Evolutionary conservation across 2,113 vertebrate genomes (phyloP).

Genomic region (Alexandromys fortis): DNA sequence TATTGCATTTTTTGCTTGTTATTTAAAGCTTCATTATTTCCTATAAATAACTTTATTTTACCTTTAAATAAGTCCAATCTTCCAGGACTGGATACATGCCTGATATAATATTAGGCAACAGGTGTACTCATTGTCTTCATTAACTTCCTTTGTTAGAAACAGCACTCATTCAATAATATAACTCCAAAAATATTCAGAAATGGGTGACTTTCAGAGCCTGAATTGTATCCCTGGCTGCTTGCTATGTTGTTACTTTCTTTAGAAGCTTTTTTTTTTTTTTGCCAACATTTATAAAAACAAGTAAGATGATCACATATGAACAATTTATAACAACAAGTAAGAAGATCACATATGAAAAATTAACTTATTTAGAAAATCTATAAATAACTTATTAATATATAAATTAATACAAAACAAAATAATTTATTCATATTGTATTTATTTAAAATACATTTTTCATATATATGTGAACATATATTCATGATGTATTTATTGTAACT

Average conservation of each 20-base stretch:
- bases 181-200: not conserved
- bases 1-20: not conserved
- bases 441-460: not conserved
- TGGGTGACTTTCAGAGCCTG: not conserved
- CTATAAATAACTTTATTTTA: slow-evolving; percentile 1
- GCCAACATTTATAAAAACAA: not conserved
- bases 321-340: not conserved
- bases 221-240: not conserved
- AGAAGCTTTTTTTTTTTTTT: not conserved
- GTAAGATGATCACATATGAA: too few relatives aligned
- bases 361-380: slow-evolving; percentile 4
- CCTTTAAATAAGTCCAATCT: slow-evolving; percentile 33
- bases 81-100: not conserved
- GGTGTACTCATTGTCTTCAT: slow-evolving; percentile 19
- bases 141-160: slow-evolving; percentile 41
- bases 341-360: not conserved
- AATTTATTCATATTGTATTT: not conserved
- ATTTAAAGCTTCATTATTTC: not conserved
- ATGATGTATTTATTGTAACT: not conserved
- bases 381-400: not conserved
- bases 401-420: not conserved
- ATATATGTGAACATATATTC: not conserved
- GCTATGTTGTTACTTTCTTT: slow-evolving; percentile 14
- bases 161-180: not conserved
- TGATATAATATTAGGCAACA: not conserved